A percentile compares a stretch with the other conserved stretches of the same genome.
Evolutionary conservation across 1,140 invertebrate genomes (phyloP).

Genomic region (Trichogramma pretiosum): DNA sequence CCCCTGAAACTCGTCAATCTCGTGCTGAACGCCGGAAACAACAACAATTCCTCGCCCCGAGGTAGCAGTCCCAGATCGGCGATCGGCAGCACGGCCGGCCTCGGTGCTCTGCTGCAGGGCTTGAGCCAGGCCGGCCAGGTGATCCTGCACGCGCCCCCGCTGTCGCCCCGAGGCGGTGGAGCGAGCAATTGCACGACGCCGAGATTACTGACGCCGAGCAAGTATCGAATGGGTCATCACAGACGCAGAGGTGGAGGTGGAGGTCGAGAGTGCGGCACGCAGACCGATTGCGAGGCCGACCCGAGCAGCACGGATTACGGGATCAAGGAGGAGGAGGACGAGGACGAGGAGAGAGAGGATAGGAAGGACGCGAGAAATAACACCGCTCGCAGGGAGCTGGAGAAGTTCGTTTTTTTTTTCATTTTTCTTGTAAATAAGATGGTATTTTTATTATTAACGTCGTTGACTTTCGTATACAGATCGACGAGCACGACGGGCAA

Average conservation of each 20-base stretch:
- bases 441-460: no score
- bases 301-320: neutral
- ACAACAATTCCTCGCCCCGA: neutral
- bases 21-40: slow-evolving; percentile 27
- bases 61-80: neutral
- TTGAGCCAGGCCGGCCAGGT: slow-evolving; percentile 8
- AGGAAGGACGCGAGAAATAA: slow-evolving; percentile 31
- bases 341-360: slow-evolving; percentile 28
- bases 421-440: neutral
- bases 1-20: slow-evolving; percentile 36
- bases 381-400: slow-evolving; percentile 29
- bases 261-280: slow-evolving; percentile 56
- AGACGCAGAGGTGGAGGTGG: no score
- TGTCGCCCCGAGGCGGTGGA: neutral
- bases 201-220: slow-evolving; percentile 51
- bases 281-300: slow-evolving; percentile 52
- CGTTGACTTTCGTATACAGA: slow-evolving; percentile 13
- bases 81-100: slow-evolving; percentile 31
- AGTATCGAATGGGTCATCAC: slow-evolving; percentile 51
- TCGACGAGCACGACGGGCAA: slow-evolving; percentile 23
- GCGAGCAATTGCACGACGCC: slow-evolving; percentile 20
- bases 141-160: slow-evolving; percentile 7
- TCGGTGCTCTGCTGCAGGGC: slow-evolving; percentile 27
- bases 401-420: slow-evolving; percentile 25
- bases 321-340: slow-evolving; percentile 15